Evolutionary conservation across 2,797 vertebrate species (phyloP).

Genomic region (Rhinophrynus dorsalis): DNA sequence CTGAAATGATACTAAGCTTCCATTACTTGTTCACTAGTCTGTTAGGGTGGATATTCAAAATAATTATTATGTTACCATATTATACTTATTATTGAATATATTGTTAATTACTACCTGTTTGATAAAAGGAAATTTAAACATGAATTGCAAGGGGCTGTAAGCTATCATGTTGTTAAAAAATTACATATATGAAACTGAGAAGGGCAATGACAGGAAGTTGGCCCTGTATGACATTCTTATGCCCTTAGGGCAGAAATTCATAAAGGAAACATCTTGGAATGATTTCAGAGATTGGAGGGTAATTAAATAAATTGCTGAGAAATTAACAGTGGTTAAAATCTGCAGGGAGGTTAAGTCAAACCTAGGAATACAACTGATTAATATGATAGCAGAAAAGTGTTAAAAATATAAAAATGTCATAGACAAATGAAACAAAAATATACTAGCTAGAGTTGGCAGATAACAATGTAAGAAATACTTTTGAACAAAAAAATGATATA

Average conservation of each 20-base stretch:
- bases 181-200: neutral
- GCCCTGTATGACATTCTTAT: constrained; percentile 4
- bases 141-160: neutral
- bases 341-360: neutral
- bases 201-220: neutral
- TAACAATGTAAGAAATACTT: neutral
- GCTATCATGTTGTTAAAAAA: neutral
- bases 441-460: neutral
- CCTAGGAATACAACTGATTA: neutral
- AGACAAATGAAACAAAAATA: neutral
- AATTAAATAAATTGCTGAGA: constrained; percentile 21
- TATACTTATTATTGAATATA: no score
- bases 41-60: no score
- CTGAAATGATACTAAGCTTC: no score
- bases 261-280: constrained; percentile 21
- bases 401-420: neutral
- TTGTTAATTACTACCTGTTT: neutral
- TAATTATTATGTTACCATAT: no score
- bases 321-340: constrained; percentile 32
- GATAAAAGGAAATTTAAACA: neutral
- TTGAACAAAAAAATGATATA: neutral
- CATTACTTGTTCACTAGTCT: no score
- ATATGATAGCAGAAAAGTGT: neutral
- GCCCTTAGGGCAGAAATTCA: constrained; percentile 9
- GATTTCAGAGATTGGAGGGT: constrained; percentile 12